These are phyloP conservation scores for Ailurus styani DNA, from an alignment of 2,113 vertebrate genomes.

Conservation along the genomic window DNA sequence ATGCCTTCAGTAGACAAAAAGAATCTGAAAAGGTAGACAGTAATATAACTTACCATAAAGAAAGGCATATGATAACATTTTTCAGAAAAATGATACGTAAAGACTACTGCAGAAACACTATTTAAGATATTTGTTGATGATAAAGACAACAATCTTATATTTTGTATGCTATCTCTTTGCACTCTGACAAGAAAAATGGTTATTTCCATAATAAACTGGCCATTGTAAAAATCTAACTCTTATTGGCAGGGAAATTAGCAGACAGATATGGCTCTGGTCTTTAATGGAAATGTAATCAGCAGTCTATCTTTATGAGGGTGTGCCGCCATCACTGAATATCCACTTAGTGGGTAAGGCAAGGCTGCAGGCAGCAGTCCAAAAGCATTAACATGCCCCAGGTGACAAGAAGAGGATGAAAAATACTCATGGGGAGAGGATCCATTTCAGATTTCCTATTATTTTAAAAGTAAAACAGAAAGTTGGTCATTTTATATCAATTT, in stretches of 20 bases:
- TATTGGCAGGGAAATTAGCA: constrained; percentile 77
- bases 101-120: background rate
- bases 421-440: constrained; percentile 67
- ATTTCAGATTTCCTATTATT: constrained; percentile 78
- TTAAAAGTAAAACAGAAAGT: constrained; percentile 80
- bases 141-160: constrained; percentile 42
- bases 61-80: background rate
- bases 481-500: constrained; percentile 76
- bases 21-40: background rate
- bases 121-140: constrained; percentile 49
- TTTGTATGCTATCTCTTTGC: constrained; percentile 25
- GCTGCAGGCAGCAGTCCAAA: constrained; percentile 79
- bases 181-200: constrained; percentile 42
- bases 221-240: constrained; percentile 46
- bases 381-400: constrained; percentile 78
- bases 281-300: constrained; percentile 84
- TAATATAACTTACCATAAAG: background rate
- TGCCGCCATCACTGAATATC: constrained; percentile 71
- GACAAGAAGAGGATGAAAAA: constrained; percentile 79
- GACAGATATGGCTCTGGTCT: constrained; percentile 74
- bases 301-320: constrained; percentile 77
- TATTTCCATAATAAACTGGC: constrained; percentile 58
- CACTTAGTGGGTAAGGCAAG: constrained; percentile 73
- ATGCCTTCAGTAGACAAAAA: background rate
- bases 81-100: background rate